phyloP scores from a whole-genome alignment of 1,140 invertebrate species.

The silkworm (Bombyx mori) region DNA sequence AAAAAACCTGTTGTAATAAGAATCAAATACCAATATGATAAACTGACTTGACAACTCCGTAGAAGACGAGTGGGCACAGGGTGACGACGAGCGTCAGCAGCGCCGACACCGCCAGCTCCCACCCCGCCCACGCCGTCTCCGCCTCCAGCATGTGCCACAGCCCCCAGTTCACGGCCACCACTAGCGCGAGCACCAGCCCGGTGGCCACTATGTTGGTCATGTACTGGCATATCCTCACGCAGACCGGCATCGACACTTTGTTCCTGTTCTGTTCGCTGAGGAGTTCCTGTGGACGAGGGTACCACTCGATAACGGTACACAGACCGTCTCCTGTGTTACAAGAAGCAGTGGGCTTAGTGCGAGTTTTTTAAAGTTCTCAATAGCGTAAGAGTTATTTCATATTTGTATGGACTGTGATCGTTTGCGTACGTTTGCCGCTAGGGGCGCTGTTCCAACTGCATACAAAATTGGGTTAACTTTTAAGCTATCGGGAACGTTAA shows the following conservation, averaged over 20 bases:
- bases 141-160: slow-evolving; percentile 32
- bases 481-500: no score
- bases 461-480: no score
- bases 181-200: slow-evolving; percentile 50
- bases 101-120: slow-evolving; percentile 32
- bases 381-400: no score
- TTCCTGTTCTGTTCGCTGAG: slow-evolving; percentile 59
- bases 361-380: no score
- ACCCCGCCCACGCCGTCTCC: slow-evolving; percentile 8
- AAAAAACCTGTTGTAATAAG: no score
- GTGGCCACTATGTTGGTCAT: slow-evolving; percentile 54
- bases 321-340: not conserved
- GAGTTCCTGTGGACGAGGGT: slow-evolving; percentile 48
- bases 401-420: no score
- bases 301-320: not conserved
- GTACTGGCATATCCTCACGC: slow-evolving; percentile 18
- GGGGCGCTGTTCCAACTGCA: no score
- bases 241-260: slow-evolving; percentile 19
- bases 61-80: slow-evolving; percentile 37
- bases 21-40: no score
- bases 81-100: slow-evolving; percentile 27
- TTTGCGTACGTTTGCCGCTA: no score
- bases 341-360: no score
- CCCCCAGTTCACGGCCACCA: slow-evolving; percentile 49
- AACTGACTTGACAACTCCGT: slow-evolving; percentile 37